Conservation (phyloP, 2,113 vertebrate species). For the Pongo abelii region DNA sequence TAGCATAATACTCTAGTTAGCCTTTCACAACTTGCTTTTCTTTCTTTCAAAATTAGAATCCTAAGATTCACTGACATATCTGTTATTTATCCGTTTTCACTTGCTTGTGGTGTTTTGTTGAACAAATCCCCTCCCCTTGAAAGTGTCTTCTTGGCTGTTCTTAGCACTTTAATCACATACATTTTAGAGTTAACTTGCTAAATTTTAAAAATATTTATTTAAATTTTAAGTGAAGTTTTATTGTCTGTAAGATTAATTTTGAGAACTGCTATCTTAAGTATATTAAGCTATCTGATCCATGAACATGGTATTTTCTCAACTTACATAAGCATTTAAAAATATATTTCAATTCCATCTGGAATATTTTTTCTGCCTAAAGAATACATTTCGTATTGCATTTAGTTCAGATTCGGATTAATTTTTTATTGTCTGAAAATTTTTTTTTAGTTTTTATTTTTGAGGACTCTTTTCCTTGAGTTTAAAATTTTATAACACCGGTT, state of each 20-base stretch:
- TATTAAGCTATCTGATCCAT: neutral
- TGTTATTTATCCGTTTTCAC: neutral
- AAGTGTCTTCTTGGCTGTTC: neutral
- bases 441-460: constrained; percentile 37
- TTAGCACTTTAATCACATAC: neutral
- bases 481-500: neutral
- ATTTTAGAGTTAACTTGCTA: neutral
- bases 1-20: neutral
- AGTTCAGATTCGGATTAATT: neutral
- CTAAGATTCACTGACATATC: neutral
- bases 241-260: neutral
- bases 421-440: neutral
- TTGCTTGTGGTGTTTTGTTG: neutral
- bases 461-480: neutral
- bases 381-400: neutral
- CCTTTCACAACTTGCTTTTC: neutral
- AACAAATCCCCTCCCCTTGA: rapidly evolving
- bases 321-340: neutral
- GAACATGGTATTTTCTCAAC: neutral
- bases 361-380: neutral
- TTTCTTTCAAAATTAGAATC: neutral
- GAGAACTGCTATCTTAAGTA: neutral
- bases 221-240: neutral
- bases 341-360: neutral
- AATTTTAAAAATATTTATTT: constrained; percentile 18